Percentiles rank a stretch among this genome's conserved stretches.
Conservation (phyloP, 2,888 invertebrate species). For the Leptinotarsa juncta region DNA sequence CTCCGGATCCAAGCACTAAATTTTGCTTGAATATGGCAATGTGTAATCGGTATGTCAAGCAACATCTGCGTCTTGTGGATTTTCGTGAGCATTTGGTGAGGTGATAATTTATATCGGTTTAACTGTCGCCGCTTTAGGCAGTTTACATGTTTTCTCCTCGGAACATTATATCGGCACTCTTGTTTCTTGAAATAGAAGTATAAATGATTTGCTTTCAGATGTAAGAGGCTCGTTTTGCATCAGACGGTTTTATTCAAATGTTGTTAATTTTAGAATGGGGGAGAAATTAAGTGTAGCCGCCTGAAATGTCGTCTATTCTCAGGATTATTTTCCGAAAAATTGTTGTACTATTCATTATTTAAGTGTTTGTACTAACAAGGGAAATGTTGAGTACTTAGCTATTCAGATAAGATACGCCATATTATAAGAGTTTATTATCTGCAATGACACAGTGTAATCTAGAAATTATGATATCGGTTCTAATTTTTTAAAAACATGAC, state of each 20-base stretch:
- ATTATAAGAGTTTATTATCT: no score
- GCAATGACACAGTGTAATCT: no score
- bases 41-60: slow-evolving; percentile 36
- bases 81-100: slow-evolving; percentile 45
- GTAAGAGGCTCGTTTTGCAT: slow-evolving; percentile 44
- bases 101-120: slow-evolving; percentile 46
- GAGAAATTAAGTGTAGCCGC: slow-evolving; percentile 1
- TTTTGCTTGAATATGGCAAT: slow-evolving; percentile 40
- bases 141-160: slow-evolving; percentile 45
- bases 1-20: slow-evolving; percentile 26
- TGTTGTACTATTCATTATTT: no score
- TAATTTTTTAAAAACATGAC: no score
- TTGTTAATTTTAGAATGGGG: slow-evolving; percentile 37
- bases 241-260: slow-evolving; percentile 39
- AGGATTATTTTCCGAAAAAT: no score
- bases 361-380: no score
- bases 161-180: slow-evolving; percentile 44
- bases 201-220: slow-evolving; percentile 44
- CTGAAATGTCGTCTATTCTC: neutral
- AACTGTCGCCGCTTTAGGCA: slow-evolving; percentile 43
- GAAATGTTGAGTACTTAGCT: no score
- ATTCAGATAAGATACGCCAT: no score
- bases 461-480: no score
- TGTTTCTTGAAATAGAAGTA: slow-evolving; percentile 40
- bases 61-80: slow-evolving; percentile 44